Base-by-base conservation (phyloP, 1,140 invertebrate species). In the Vanessa atalanta region DNA sequence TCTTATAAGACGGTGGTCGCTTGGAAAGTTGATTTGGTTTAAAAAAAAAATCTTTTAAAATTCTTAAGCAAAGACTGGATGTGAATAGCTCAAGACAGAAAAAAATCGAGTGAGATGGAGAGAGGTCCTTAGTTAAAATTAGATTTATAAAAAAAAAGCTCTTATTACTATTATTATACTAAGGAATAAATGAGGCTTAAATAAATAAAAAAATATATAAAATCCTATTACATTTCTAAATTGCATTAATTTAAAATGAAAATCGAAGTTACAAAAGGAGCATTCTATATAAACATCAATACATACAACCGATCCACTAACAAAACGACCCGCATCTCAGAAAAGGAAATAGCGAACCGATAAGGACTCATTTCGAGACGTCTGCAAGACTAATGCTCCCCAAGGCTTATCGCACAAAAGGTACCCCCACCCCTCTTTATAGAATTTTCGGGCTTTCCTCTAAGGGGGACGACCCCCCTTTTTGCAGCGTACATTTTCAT, bases 401-500 rank as follows among this genome's bases (percentile, higher is more conserved):
- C 72, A 85, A 81, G 87, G 89, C 90, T 92, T 92, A 92, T 92
- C 88, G 82, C 67, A 88, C 86, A 89, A 90, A 89, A 88, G 88
- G 86, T 88, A 86, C 84, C 82, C 75, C 77, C 78, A 61, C 81
- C 83, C 88, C 86, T 84, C 89, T 88, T 88, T 92, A 91, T 88
- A 92, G 86, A 92, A 92, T 90, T 90, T 92, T 92, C 88, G 90
- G 85, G 85, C 80, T 80, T 79, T 80, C 81, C 81, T 72, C 77
- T 72, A 75, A 76, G 74, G 82, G 77, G 72, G 81, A 74, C 64
- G 16, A 65, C 76, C 83, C 88, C 90, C 89, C 90, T 89, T 92
- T 92, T 91, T 92, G 90, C 88, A 86, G 87, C 85, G 90, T 89
- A 91, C 89, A 90, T 90, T 91, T 91, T 92, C 90, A 92, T 92